Base-by-base conservation (phyloP, 2,113 vertebrate species). In the Platycercus adscitus region DNA sequence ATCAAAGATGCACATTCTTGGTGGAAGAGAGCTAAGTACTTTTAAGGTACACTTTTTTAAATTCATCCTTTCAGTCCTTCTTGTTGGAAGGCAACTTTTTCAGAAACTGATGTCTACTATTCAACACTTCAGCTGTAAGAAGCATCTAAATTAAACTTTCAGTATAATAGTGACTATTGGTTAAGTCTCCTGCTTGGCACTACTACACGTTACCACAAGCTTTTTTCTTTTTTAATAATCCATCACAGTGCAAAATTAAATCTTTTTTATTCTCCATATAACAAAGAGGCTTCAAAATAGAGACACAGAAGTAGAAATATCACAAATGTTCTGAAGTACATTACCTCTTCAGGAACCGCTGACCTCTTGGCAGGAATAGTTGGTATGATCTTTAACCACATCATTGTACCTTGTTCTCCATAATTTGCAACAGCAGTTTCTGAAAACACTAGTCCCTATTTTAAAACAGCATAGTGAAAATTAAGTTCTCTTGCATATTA, bases 351-450 rank as follows among this genome's bases (percentile, higher is more conserved):
- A 58, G 99, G 99, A 56, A 99, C 92, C 13, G 98, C 99, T 1
- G 98, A 97, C 91, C 99, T 98, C 96, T 99, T 99, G 53, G 99
- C 99, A 28, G 99, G 99, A 87, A 96, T 96, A 41, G 97, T 98
- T 21, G 98, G 93, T 89, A 97, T 92, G 93, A 53, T 97, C 78
- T 92, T 96, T 92, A 99, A 99, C 93, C 84, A 96, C 35, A 99
- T 29, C 12, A 16, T 17, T 46, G 96, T 88, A 16, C 99, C 98
- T 50, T 89, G 7, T 12, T 98, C 98, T 90, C 98, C 98, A 89
- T 99, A 99, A 96, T 99, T 98, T 94, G 98, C 98, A 96, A 98
- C 97, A 4, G 99, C 99, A 18, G 99, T 99, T 97, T 98, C 98
- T 3, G 98, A 99, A 97, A 99, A 98, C 65, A 99, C 98, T 29